These are phyloP conservation scores for Heliothis subflexa DNA, from an alignment of 1,140 invertebrate species.

Conservation along the genomic window DNA sequence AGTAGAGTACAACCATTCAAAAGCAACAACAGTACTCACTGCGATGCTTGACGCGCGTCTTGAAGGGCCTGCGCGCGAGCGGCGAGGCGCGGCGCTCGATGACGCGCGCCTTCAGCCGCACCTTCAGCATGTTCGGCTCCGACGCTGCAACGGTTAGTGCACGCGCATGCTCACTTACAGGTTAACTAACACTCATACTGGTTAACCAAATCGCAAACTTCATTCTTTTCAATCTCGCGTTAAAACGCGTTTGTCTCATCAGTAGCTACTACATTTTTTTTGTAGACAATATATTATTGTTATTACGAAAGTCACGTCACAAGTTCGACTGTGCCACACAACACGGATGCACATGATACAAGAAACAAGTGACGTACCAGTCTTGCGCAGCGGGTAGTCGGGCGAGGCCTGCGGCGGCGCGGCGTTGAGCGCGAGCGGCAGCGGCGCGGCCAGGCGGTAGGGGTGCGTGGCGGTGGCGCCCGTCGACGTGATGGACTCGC, in stretches of 20 bases:
- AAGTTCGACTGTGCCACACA: not conserved
- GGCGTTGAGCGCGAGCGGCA: slow-evolving; percentile 87
- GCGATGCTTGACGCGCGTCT: slow-evolving; percentile 90
- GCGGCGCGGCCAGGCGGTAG: slow-evolving; percentile 88
- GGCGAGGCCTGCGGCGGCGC: slow-evolving; percentile 92
- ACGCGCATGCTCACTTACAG: slow-evolving; percentile 63
- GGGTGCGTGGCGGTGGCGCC: slow-evolving; percentile 88
- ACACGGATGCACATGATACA: slow-evolving; percentile 8
- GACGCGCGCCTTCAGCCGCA: slow-evolving; percentile 97
- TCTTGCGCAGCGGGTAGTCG: slow-evolving; percentile 97
- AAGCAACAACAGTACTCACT: slow-evolving; percentile 81
- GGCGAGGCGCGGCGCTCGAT: slow-evolving; percentile 96
- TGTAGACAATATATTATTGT: not conserved
- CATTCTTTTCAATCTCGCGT: not conserved
- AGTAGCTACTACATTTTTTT: not conserved
- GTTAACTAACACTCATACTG: slow-evolving; percentile 12
- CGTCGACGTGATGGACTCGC: slow-evolving; percentile 87
- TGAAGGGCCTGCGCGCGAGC: slow-evolving; percentile 93
- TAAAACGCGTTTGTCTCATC: not conserved
- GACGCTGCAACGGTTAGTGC: slow-evolving; percentile 91
- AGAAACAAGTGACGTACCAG: slow-evolving; percentile 89
- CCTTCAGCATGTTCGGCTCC: slow-evolving; percentile 98
- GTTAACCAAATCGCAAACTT: no score
- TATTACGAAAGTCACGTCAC: not conserved
- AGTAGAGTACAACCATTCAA: not conserved